These are phyloP conservation scores for Hemibagrus guttatus DNA, from an alignment of 2,797 vertebrate genomes.

Conservation along the genomic window DNA sequence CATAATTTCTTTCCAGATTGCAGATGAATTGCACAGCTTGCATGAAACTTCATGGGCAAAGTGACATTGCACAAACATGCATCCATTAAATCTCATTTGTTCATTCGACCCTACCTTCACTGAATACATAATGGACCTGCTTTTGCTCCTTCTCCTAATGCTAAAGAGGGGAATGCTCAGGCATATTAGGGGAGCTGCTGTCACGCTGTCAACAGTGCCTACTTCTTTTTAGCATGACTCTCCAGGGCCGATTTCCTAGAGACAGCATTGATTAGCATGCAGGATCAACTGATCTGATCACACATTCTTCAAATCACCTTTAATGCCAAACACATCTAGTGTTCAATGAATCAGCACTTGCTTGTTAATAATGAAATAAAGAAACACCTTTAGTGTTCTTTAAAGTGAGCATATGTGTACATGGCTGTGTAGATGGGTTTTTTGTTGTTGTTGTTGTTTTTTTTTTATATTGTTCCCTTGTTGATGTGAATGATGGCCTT, in stretches of 20 bases:
- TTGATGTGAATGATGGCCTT: background rate
- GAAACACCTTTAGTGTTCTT: background rate
- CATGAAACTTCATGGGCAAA: conserved; percentile 45
- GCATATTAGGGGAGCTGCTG: conserved; percentile 50
- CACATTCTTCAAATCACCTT: conserved; percentile 41
- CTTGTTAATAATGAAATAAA: background rate
- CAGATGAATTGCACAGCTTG: conserved; percentile 24
- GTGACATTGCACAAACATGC: conserved; percentile 56
- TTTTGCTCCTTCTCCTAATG: conserved; percentile 23
- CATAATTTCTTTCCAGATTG: background rate
- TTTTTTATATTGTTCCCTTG: background rate
- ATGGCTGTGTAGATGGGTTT: background rate
- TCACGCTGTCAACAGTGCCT: conserved; percentile 48
- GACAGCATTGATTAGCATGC: conserved; percentile 50
- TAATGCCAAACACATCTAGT: conserved; percentile 19
- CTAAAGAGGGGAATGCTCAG: conserved; percentile 36
- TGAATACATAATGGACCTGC: conserved; percentile 55
- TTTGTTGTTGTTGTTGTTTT: background rate
- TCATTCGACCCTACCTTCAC: conserved; percentile 44
- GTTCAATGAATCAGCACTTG: background rate
- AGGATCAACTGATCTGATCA: conserved; percentile 51
- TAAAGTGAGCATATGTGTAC: background rate
- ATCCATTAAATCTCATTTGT: conserved; percentile 59
- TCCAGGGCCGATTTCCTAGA: conserved; percentile 47
- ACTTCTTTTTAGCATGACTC: conserved; percentile 33